Evolutionary conservation across 2,113 vertebrate species (phyloP).

Genomic region (Oxyruncus cristatus): DNA sequence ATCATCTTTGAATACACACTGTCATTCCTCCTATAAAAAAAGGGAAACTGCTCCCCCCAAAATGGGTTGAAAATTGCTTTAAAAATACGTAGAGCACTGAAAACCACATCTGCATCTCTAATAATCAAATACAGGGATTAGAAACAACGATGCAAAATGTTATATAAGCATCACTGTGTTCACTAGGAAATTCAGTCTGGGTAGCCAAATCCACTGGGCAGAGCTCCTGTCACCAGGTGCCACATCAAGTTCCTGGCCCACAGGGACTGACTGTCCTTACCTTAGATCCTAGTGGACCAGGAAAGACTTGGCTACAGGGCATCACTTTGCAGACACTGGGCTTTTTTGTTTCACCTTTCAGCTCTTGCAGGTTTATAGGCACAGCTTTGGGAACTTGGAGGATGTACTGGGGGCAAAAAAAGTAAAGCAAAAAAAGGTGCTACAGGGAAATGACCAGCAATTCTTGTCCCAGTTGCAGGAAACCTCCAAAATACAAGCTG

Average conservation of each 20-base stretch:
- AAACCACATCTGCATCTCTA: not conserved
- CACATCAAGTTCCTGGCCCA: not conserved
- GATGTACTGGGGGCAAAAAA: accelerated
- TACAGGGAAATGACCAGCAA: not conserved
- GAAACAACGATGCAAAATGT: not conserved
- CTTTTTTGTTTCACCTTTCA: not conserved
- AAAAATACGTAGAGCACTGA: not conserved
- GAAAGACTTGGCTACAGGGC: not conserved
- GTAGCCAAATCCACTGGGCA: not conserved
- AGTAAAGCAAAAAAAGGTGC: not conserved
- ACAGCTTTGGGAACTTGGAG: not conserved
- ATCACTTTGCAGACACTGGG: not conserved
- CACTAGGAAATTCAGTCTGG: not conserved
- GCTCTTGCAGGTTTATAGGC: not conserved
- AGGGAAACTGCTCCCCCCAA: not conserved
- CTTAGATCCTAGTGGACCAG: not conserved
- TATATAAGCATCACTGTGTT: not conserved
- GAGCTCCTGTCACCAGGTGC: not conserved
- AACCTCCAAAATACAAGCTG: not conserved
- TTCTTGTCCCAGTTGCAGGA: not conserved
- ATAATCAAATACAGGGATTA: not conserved
- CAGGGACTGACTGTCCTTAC: not conserved
- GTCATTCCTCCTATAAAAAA: not conserved
- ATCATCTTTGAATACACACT: not conserved
- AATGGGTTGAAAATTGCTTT: not conserved